Evolutionary conservation across 2,888 invertebrate genomes (phyloP), one percentile per base, ranked within the genome.

Genomic region (Leptopilina syphax): DNA sequence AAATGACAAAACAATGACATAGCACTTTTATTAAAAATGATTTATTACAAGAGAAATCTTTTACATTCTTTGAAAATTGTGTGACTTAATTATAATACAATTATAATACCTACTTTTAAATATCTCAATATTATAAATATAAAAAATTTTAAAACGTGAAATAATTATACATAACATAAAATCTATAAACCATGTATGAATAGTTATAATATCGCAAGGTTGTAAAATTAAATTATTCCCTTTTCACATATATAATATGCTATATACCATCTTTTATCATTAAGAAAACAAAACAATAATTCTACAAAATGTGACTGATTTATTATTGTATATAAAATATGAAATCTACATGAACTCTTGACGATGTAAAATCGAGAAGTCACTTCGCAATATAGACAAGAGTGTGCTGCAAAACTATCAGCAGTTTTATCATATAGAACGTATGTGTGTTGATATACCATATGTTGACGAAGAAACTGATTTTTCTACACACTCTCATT

Each of bases 401-500:
- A 3, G 47, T 3, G 27, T n/a, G 24, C 10, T 67, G 47, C 27
- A 70, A 70, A 70, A 65, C 70, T 54, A 70, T 70, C 50, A 70
- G 54, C 54, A 70, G 27, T 54, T 68, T 18, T 54, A 70, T 70
- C 70, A 63, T 63, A 60, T 50, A 47, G 34, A 12, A 68, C 67
- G 47, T 68, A 47, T 67, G 41, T 68, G 68, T 50, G 68, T 68
- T 34, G 70, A 54, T 70, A 54, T 70, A 34, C 70, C 70, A 54
- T 54, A 70, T 70, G 70, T 70, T 70, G 7, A 54, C 70, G 54
- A 44, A 54, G 47, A 24, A 70, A 50, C 54, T 70, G 70, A 70
- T 70, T 70, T 44, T 54, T 65, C 54, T 70, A 34, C 70, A 70
- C 44, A 44, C 7, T 7, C 54, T 70, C 70, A 3, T 27, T 70